These are phyloP conservation scores for Leptura quadrifasciata DNA, from an alignment of 2,888 invertebrate genomes.

Conservation along the genomic window DNA sequence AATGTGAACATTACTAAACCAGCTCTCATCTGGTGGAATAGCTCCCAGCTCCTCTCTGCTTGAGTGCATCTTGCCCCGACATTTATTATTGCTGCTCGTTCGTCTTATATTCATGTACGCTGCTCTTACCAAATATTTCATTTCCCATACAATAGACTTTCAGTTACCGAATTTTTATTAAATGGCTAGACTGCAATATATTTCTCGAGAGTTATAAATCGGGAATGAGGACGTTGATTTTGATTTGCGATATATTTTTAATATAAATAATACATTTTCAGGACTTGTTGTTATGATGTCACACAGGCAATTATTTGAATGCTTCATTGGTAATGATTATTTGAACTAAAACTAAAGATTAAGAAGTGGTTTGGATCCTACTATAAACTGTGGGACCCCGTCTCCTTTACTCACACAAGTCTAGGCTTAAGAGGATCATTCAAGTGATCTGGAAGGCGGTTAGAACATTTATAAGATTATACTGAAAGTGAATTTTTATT, in stretches of 20 bases:
- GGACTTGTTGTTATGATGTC: no score
- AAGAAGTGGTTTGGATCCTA: no score
- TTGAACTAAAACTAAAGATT: no score
- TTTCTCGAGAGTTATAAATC: background rate
- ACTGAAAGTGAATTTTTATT: no score
- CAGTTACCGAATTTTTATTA: background rate
- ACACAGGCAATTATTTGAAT: no score
- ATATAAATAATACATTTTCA: no score
- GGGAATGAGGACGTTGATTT: background rate
- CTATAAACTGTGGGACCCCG: no score
- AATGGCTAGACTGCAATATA: background rate
- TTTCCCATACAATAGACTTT: background rate
- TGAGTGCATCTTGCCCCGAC: background rate
- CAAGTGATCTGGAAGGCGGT: no score
- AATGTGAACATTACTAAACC: background rate
- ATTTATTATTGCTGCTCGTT: background rate
- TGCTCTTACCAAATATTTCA: background rate
- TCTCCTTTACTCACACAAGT: no score
- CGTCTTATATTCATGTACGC: background rate
- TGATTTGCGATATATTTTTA: background rate
- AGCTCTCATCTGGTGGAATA: background rate
- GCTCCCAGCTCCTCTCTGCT: background rate
- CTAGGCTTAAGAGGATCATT: no score
- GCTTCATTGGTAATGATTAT: no score
- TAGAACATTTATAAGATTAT: no score